Percentiles rank a stretch among this genome's conserved stretches.
These are phyloP conservation scores for Cryptoprocta ferox DNA, from an alignment of 2,797 vertebrate species.

Conservation along the genomic window DNA sequence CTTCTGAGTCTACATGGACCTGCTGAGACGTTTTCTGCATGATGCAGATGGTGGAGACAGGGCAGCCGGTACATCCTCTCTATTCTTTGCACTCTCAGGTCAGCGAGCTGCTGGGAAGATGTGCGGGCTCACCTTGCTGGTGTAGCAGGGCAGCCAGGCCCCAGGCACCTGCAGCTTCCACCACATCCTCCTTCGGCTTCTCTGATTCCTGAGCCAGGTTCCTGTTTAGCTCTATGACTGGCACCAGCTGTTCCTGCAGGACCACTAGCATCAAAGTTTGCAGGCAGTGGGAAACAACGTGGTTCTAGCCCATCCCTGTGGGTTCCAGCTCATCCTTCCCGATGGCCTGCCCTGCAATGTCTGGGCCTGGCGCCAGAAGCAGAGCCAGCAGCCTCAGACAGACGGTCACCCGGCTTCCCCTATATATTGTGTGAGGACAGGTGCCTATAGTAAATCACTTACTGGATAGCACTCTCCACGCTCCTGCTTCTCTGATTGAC, in stretches of 20 bases:
- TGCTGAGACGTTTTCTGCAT: not conserved
- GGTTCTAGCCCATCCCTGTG: not conserved
- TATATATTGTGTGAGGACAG: no score
- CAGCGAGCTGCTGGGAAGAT: no score
- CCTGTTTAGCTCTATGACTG: not conserved
- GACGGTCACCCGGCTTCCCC: no score
- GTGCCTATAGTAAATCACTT: no score
- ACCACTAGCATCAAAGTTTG: not conserved
- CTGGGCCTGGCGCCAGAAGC: no score
- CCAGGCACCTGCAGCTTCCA: not conserved
- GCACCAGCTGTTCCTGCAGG: not conserved
- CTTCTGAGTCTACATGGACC: not conserved
- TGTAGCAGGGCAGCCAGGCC: not conserved
- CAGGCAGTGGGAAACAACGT: not conserved
- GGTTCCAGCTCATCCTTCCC: not conserved
- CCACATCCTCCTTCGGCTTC: not conserved
- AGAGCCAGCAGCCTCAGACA: no score
- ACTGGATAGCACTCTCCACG: no score
- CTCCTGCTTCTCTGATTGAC: no score
- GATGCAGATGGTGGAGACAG: not conserved
- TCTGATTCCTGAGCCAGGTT: not conserved
- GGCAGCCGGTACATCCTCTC: not conserved
- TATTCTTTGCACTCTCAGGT: not conserved
- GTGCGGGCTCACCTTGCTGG: not conserved
- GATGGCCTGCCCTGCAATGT: no score